Percentiles rank a stretch among this genome's conserved stretches.
phyloP scores from a whole-genome alignment of 53 echinoderm and acorn worm genomes.

The Paracentrotus lividus region DNA sequence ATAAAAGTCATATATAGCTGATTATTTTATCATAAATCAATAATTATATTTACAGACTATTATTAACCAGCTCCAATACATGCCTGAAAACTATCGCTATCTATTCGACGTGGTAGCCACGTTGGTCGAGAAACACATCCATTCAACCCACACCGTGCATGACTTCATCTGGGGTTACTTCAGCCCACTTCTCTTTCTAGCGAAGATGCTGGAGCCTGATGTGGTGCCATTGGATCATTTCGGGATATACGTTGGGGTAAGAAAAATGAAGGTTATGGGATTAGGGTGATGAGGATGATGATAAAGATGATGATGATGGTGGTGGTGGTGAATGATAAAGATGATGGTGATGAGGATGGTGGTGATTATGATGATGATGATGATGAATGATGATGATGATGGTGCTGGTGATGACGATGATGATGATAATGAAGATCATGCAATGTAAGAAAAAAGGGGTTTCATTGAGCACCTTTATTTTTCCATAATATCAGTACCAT shows the following conservation, averaged over 20 bases:
- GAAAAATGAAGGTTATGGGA: no score
- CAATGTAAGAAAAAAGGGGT: no score
- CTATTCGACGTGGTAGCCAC: background rate
- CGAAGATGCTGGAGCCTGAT: background rate
- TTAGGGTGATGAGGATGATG: no score
- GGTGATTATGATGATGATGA: background rate
- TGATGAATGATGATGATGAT: background rate
- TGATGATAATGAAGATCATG: background rate
- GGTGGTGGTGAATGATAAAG: background rate
- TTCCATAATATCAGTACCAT: no score
- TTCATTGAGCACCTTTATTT: no score
- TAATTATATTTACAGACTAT: constrained; percentile 60
- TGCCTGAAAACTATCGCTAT: constrained; percentile 39
- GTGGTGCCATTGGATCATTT: constrained; percentile 60
- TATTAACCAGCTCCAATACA: constrained; percentile 50
- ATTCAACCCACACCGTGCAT: constrained; percentile 61
- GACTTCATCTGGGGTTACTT: constrained; percentile 83
- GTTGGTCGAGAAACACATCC: background rate
- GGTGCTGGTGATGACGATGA: background rate
- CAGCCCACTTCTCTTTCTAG: constrained; percentile 62
- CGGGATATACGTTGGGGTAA: constrained; percentile 79
- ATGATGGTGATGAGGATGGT: background rate
- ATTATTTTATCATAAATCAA: no score
- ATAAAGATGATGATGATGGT: background rate
- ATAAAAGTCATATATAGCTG: no score